A percentile compares a stretch with the other conserved stretches of the same genome.
Conservation (phyloP, 1,140 invertebrate genomes). For the Drosophila prosaltans region DNA sequence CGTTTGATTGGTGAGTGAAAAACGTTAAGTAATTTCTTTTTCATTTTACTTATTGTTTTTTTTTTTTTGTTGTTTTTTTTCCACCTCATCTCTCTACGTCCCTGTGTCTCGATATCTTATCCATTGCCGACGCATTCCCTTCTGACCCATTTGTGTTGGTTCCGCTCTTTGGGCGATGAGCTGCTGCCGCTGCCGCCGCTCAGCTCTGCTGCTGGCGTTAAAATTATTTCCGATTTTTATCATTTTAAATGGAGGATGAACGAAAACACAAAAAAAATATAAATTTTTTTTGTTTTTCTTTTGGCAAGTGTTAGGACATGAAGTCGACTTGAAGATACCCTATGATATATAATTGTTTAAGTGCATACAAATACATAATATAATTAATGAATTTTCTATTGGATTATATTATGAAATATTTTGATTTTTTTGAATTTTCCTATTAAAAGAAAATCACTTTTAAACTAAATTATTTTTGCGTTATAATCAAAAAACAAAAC, state of each 20-base stretch:
- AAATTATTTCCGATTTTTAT: constrained; percentile 75
- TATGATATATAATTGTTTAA: no score
- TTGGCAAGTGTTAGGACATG: no score
- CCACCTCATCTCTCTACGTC: background rate
- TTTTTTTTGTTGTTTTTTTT: background rate
- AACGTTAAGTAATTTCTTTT: background rate
- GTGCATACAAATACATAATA: no score
- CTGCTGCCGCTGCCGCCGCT: constrained; percentile 27
- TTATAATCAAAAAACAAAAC: no score
- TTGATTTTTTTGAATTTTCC: no score
- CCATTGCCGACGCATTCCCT: background rate
- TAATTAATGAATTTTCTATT: no score
- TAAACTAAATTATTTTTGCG: no score
- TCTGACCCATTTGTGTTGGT: constrained; percentile 1
- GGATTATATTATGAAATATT: no score
- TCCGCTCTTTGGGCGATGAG: constrained; percentile 8
- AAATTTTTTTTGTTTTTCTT: background rate
- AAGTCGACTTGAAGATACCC: background rate
- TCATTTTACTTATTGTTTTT: background rate
- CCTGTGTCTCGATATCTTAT: no score
- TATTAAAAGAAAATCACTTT: no score
- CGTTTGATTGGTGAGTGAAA: constrained; percentile 43
- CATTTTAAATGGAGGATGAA: constrained; percentile 70
- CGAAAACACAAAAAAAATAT: constrained; percentile 33
- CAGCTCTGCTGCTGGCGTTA: constrained; percentile 28